Evolutionary conservation across 2,888 invertebrate species (phyloP).

Genomic region (Merodon equestris): DNA sequence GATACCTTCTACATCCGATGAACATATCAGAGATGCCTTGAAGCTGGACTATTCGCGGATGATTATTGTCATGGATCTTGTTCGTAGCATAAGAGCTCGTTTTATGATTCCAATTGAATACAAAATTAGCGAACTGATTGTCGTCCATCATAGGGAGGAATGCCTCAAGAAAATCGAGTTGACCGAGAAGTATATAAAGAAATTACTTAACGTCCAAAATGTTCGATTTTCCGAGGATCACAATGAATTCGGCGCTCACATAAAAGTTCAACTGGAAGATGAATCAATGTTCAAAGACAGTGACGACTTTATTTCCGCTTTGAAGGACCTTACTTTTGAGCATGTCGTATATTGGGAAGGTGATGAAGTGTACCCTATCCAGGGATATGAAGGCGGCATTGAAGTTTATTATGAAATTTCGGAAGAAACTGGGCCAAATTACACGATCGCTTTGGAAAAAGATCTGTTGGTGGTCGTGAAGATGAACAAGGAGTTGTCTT

Average conservation of each 20-base stretch:
- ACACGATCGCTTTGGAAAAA: slow-evolving; percentile 82
- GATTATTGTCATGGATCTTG: slow-evolving; percentile 95
- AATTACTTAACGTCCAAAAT: slow-evolving; percentile 73
- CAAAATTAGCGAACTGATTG: slow-evolving; percentile 93
- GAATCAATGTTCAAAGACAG: too few species aligned
- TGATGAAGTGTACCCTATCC: too few species aligned
- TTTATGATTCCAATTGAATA: slow-evolving; percentile 95
- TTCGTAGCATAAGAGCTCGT: slow-evolving; percentile 91
- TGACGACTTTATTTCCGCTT: too few species aligned
- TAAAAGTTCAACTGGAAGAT: neutral
- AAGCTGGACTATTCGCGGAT: slow-evolving; percentile 92
- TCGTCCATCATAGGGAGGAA: slow-evolving; percentile 89
- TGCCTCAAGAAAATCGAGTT: slow-evolving; percentile 87
- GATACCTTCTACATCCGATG: slow-evolving; percentile 84
- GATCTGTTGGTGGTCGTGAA: slow-evolving; percentile 92
- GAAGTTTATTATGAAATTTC: slow-evolving; percentile 81
- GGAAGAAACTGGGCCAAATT: slow-evolving; percentile 80
- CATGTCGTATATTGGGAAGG: too few species aligned
- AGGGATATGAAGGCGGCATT: slow-evolving; percentile 82
- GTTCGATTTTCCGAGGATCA: slow-evolving; percentile 7
- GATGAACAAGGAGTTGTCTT: slow-evolving; percentile 86
- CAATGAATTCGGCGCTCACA: slow-evolving; percentile 12
- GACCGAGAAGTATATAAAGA: slow-evolving; percentile 88
- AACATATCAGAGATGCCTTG: slow-evolving; percentile 87
- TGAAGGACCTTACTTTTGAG: too few species aligned